These are phyloP conservation scores for Drosophila conformis DNA, from an alignment of 2,888 invertebrate species.

Conservation along the genomic window DNA sequence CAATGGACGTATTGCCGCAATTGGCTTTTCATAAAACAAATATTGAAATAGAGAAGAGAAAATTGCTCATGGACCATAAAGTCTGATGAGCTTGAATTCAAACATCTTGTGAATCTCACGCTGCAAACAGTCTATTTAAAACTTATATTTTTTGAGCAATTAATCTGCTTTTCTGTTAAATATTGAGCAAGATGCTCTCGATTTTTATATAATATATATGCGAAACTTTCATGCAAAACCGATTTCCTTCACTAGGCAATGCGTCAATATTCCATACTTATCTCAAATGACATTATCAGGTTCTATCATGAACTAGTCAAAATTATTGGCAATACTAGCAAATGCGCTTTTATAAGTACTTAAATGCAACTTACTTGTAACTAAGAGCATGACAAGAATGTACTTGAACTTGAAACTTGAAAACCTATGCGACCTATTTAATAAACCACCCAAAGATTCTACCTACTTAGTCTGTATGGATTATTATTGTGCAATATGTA, in stretches of 20 bases:
- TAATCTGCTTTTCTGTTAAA: neutral
- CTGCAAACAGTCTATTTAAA: neutral
- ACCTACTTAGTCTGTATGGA: slow-evolving; percentile 55
- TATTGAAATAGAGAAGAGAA: neutral
- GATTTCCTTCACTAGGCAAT: neutral
- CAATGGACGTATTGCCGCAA: neutral
- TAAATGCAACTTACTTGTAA: slow-evolving; percentile 7
- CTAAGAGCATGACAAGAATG: slow-evolving; percentile 16
- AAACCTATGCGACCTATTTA: slow-evolving; percentile 65
- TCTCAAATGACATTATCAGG: slow-evolving; percentile 11
- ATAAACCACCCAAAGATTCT: slow-evolving; percentile 63
- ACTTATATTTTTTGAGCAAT: neutral
- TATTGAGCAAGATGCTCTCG: neutral
- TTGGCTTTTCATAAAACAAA: neutral
- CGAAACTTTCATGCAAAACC: neutral
- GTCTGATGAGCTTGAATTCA: neutral
- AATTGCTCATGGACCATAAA: neutral
- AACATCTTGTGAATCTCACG: neutral
- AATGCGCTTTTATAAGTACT: slow-evolving; percentile 33
- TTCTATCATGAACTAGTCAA: slow-evolving; percentile 20
- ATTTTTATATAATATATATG: too few species aligned
- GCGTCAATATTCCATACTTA: neutral
- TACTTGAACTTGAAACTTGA: slow-evolving; percentile 20
- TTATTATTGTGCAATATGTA: slow-evolving; percentile 52
- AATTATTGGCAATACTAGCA: slow-evolving; percentile 35